A percentile compares a stretch with the other conserved stretches of the same genome.
phyloP scores from a whole-genome alignment of 2,888 invertebrate species.

The Drosophila monieri region DNA sequence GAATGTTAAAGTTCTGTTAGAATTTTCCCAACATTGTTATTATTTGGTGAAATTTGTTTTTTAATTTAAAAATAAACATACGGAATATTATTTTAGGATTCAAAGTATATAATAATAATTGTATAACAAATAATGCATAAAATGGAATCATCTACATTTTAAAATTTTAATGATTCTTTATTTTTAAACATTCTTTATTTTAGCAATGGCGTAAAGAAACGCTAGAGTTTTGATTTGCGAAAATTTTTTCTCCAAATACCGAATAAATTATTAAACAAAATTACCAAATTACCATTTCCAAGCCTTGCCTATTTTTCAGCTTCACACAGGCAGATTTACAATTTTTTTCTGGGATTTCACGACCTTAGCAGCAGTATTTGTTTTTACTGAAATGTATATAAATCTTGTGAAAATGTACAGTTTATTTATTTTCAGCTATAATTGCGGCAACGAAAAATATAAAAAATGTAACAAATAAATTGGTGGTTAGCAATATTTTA shows the following conservation, averaged over 20 bases:
- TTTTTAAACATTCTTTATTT: slow-evolving; percentile 2
- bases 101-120: neutral
- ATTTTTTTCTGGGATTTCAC: slow-evolving; percentile 18
- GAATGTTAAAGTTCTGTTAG: neutral
- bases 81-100: neutral
- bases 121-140: neutral
- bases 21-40: neutral
- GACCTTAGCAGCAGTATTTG: neutral
- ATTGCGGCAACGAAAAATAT: slow-evolving; percentile 46
- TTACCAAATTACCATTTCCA: slow-evolving; percentile 65
- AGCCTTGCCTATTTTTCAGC: slow-evolving; percentile 25
- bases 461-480: neutral
- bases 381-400: neutral
- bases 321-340: slow-evolving; percentile 54
- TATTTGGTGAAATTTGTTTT: neutral
- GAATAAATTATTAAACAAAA: slow-evolving; percentile 71
- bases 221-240: slow-evolving; percentile 68
- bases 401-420: neutral
- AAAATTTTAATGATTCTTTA: too few species aligned
- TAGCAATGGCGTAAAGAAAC: slow-evolving; percentile 39
- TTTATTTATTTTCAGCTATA: neutral
- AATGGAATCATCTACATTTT: neutral
- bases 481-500: slow-evolving; percentile 13
- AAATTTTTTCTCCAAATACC: slow-evolving; percentile 58
- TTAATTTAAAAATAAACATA: neutral